A percentile compares a stretch with the other conserved stretches of the same genome.
phyloP scores from a whole-genome alignment of 1,140 invertebrate species.

The Drosophila navojoa region DNA sequence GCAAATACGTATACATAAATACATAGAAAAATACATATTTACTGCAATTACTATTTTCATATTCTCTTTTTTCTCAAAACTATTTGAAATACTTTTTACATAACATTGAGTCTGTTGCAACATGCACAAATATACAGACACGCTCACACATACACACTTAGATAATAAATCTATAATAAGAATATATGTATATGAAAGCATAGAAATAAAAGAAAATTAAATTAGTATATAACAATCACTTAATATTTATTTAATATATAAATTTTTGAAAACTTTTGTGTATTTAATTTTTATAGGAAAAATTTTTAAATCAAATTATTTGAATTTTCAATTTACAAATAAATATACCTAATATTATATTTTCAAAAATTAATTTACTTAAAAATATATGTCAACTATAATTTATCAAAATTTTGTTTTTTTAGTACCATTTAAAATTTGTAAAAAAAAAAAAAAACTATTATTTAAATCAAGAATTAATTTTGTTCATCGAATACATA shows the following conservation, averaged over 20 bases:
- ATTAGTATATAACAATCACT: too few relatives aligned
- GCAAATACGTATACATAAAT: slow-evolving; percentile 19
- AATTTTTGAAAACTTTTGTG: background rate
- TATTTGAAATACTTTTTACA: slow-evolving; percentile 13
- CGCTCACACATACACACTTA: slow-evolving; percentile 6
- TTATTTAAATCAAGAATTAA: background rate
- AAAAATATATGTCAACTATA: too few relatives aligned
- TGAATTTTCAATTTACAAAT: too few relatives aligned
- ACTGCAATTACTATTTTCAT: background rate
- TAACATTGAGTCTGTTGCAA: slow-evolving; percentile 33
- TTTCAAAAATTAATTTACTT: too few relatives aligned
- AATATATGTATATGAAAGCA: background rate
- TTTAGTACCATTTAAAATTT: background rate
- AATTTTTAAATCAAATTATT: too few relatives aligned
- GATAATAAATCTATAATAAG: background rate
- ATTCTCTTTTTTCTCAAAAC: slow-evolving; percentile 6
- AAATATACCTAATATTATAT: background rate
- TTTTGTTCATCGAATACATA: slow-evolving; percentile 25
- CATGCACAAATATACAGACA: slow-evolving; percentile 36
- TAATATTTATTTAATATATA: background rate
- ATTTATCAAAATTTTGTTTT: too few relatives aligned
- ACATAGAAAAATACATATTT: slow-evolving; percentile 13
- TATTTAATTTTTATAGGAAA: background rate
- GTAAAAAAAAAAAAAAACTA: background rate
- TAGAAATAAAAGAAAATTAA: background rate